phyloP scores from a whole-genome alignment of 2,113 vertebrate genomes.

The Melanocharis versteri region DNA sequence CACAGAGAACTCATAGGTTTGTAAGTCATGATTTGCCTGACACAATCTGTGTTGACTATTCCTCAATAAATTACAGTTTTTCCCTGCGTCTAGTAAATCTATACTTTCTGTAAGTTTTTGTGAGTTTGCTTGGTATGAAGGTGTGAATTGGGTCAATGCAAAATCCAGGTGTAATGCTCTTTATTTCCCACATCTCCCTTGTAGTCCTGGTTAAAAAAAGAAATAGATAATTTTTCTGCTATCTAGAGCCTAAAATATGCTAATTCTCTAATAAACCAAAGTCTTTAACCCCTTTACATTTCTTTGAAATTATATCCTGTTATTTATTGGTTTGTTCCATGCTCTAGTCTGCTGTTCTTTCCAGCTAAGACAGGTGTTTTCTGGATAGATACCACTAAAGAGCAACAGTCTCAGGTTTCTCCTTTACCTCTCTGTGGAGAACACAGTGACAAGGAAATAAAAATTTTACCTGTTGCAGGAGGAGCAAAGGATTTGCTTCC shows the following conservation, averaged over 20 bases:
- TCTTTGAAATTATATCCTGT: neutral
- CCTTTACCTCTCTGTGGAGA: neutral
- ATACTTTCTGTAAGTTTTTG: neutral
- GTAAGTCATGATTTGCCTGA: neutral
- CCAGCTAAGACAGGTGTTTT: neutral
- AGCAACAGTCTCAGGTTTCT: neutral
- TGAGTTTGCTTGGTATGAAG: neutral
- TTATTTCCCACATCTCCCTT: neutral
- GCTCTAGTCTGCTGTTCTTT: neutral
- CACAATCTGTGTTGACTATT: neutral
- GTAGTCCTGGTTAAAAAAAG: neutral
- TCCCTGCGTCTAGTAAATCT: neutral
- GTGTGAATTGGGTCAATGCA: neutral
- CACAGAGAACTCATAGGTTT: neutral
- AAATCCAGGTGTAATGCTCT: fast-evolving
- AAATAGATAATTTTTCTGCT: neutral
- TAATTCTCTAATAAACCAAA: neutral
- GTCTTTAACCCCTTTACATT: neutral
- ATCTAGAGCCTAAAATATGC: neutral
- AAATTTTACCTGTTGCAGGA: neutral
- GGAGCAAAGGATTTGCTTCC: neutral
- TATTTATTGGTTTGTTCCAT: neutral
- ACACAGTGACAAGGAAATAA: neutral
- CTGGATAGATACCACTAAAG: neutral
- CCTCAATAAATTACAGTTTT: neutral